phyloP scores from a whole-genome alignment of 2,888 invertebrate genomes.

The Tetheella fluctuosa region DNA sequence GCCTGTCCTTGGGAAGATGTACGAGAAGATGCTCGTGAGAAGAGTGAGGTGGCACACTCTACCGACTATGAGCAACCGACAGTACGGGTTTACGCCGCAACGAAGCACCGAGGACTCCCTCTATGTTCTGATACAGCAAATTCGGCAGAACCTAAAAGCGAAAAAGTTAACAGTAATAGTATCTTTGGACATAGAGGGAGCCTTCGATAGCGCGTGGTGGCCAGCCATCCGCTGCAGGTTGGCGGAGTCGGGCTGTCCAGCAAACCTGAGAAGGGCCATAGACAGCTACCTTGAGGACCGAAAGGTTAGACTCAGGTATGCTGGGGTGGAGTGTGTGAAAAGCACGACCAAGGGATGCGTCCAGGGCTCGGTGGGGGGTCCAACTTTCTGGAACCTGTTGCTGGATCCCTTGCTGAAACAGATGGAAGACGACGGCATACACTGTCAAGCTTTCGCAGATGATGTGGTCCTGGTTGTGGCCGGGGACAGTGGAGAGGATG shows the following conservation, averaged over 20 bases:
- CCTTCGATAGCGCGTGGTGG: conserved; percentile 8
- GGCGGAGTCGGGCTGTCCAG: conserved; percentile 14
- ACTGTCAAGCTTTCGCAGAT: conserved; percentile 18
- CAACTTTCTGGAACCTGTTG: conserved; percentile 24
- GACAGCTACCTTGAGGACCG: conserved; percentile 12
- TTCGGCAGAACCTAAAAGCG: not conserved
- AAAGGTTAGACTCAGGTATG: conserved; percentile 15
- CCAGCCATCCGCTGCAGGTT: not conserved
- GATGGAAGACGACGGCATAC: not conserved
- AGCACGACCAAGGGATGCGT: conserved; percentile 22
- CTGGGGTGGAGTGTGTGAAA: not conserved
- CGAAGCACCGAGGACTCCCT: no score
- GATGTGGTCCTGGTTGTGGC: conserved; percentile 19
- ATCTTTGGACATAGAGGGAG: conserved; percentile 1
- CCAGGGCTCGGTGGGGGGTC: conserved; percentile 25
- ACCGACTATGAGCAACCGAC: not conserved
- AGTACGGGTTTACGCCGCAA: no score
- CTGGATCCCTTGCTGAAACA: conserved; percentile 17
- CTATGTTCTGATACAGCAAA: not conserved
- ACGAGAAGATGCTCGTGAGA: not conserved
- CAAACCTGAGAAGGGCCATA: not conserved
- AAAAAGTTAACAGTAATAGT: not conserved
- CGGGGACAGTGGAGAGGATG: conserved; percentile 16
- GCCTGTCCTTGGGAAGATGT: conserved; percentile 17
- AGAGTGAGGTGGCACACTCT: not conserved